Percentiles rank a stretch among this genome's conserved stretches.
These are phyloP conservation scores for Deilephila elpenor DNA, from an alignment of 2,888 invertebrate species.

Conservation along the genomic window DNA sequence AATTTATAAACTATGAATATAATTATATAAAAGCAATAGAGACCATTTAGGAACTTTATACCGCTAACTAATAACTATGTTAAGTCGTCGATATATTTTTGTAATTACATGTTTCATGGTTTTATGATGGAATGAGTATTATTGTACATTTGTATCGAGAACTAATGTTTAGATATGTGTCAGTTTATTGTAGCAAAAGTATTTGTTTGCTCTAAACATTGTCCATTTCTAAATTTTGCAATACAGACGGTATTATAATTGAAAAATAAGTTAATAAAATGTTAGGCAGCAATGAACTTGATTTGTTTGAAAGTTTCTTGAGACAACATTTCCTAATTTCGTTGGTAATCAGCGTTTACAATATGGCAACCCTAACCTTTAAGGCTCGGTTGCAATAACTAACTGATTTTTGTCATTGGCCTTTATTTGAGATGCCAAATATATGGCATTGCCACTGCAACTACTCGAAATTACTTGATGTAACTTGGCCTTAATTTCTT, in stretches of 20 bases:
- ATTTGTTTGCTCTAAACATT: slow-evolving; percentile 8
- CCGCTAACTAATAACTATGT: slow-evolving; percentile 36
- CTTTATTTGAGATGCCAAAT: too few relatives aligned
- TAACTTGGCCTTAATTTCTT: too few relatives aligned
- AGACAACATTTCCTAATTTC: not conserved
- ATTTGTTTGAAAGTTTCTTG: too few relatives aligned
- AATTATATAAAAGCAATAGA: slow-evolving; percentile 40
- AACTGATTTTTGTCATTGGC: too few relatives aligned
- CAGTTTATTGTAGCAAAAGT: not conserved
- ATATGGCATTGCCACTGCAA: too few relatives aligned
- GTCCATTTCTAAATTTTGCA: slow-evolving; percentile 19
- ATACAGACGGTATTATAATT: slow-evolving; percentile 13
- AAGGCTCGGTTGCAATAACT: too few relatives aligned
- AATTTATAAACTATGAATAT: slow-evolving; percentile 42
- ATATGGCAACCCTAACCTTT: slow-evolving; percentile 12
- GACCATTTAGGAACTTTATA: slow-evolving; percentile 47
- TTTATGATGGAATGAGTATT: not conserved
- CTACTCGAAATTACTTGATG: too few relatives aligned
- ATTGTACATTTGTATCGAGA: slow-evolving; percentile 12
- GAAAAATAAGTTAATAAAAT: slow-evolving; percentile 11
- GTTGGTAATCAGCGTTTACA: not conserved
- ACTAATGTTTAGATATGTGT: not conserved
- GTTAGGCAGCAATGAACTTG: slow-evolving; percentile 2
- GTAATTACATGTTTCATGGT: slow-evolving; percentile 20
- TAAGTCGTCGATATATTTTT: slow-evolving; percentile 28